Conservation (phyloP, 1,140 invertebrate species). For the Diuraphis noxia region DNA sequence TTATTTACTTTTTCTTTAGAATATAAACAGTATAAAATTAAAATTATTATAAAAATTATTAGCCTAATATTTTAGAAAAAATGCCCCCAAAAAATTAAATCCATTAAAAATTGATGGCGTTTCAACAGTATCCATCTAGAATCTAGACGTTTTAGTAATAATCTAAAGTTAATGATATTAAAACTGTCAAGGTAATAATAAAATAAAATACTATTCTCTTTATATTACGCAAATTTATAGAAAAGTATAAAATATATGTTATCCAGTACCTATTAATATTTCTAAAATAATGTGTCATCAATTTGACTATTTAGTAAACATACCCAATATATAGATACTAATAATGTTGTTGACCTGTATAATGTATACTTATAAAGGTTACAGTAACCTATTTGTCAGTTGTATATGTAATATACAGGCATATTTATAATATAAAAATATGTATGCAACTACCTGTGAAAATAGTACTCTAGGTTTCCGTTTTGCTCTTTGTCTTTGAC, state of each 20-base stretch:
- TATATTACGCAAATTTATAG: not conserved
- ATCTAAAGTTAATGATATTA: not conserved
- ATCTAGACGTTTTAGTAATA: not conserved
- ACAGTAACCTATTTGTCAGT: too few species aligned
- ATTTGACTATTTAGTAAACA: too few species aligned
- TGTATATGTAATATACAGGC: not conserved
- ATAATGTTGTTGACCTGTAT: too few species aligned
- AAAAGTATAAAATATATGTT: too few species aligned
- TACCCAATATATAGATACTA: too few species aligned
- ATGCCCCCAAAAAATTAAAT: not conserved
- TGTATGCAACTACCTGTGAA: conserved; percentile 68
- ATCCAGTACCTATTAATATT: too few species aligned
- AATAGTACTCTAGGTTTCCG: conserved; percentile 92
- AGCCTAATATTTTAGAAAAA: too few species aligned
- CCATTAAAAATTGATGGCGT: not conserved
- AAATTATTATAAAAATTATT: not conserved
- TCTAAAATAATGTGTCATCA: too few species aligned
- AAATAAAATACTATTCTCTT: too few species aligned
- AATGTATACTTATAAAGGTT: too few species aligned
- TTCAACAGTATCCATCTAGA: not conserved
- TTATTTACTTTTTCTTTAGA: not conserved
- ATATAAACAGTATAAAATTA: not conserved
- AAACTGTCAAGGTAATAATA: too few species aligned
- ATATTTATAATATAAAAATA: not conserved
- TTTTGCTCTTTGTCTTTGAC: conserved; percentile 69